Percentiles rank a stretch among this genome's conserved stretches.
These are phyloP conservation scores for Acanthosoma haemorrhoidale DNA, from an alignment of 2,888 invertebrate genomes.

Conservation along the genomic window DNA sequence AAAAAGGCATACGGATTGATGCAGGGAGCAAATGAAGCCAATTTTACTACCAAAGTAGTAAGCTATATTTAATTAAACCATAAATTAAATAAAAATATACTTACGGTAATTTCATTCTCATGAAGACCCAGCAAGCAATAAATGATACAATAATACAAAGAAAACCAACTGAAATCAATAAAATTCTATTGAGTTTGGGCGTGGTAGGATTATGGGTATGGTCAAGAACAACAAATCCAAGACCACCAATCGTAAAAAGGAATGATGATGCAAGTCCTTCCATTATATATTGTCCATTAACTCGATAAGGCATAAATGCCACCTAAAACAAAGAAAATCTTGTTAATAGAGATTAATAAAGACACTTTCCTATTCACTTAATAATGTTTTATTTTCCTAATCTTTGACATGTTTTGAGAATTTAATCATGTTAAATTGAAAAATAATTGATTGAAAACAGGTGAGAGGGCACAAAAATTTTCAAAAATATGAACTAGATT, in stretches of 20 bases:
- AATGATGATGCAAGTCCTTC: slow-evolving; percentile 97
- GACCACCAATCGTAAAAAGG: slow-evolving; percentile 89
- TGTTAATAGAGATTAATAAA: too few species aligned
- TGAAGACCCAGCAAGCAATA: slow-evolving; percentile 94
- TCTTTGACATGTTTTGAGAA: too few species aligned
- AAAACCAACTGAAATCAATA: slow-evolving; percentile 86
- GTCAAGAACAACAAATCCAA: slow-evolving; percentile 94
- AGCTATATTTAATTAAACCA: too few species aligned
- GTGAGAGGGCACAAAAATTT: too few species aligned
- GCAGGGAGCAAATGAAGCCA: too few species aligned
- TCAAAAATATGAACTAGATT: too few species aligned
- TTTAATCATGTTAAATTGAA: too few species aligned
- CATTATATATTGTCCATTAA: slow-evolving; percentile 99
- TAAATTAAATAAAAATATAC: slow-evolving; percentile 42
- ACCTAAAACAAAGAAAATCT: slow-evolving; percentile 56
- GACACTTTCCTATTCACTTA: too few species aligned
- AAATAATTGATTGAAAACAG: too few species aligned
- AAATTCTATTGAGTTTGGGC: slow-evolving; percentile 82
- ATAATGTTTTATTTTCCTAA: too few species aligned
- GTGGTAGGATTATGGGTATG: slow-evolving; percentile 86
- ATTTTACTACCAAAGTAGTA: too few species aligned
- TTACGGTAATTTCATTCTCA: slow-evolving; percentile 94
- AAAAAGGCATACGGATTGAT: too few species aligned
- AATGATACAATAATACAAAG: slow-evolving; percentile 89
- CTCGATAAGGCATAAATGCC: slow-evolving; percentile 96